phyloP scores from a whole-genome alignment of 2,888 invertebrate species.

The Dromius quadrimaculatus region DNA sequence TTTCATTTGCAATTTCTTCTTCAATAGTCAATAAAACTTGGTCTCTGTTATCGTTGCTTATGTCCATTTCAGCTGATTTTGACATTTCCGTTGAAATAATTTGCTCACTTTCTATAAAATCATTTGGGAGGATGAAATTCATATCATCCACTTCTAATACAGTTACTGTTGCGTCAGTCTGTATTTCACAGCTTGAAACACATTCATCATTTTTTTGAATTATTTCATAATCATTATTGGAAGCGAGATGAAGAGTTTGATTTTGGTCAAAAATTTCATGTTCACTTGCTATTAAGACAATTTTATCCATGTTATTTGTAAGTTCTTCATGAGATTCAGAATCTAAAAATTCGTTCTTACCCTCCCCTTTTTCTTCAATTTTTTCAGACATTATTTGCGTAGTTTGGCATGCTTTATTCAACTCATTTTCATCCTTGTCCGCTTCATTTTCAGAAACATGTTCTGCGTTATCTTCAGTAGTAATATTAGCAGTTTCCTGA shows the following conservation, averaged over 20 bases:
- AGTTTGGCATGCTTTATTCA: conserved; percentile 66
- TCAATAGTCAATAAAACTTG: conserved; percentile 58
- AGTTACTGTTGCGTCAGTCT: conserved; percentile 66
- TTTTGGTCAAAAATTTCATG: neutral
- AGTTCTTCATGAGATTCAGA: neutral
- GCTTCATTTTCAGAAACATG: conserved; percentile 64
- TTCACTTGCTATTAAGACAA: neutral
- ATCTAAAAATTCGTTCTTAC: neutral
- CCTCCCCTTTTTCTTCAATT: neutral
- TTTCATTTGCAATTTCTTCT: conserved; percentile 64
- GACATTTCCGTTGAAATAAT: conserved; percentile 63
- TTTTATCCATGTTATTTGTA: neutral
- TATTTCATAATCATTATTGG: conserved; percentile 3
- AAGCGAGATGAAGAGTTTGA: neutral
- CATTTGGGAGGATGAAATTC: conserved; percentile 62
- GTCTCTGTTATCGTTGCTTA: conserved; percentile 61
- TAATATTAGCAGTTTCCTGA: conserved; percentile 18
- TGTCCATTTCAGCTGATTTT: conserved; percentile 62
- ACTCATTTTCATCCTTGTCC: conserved; percentile 58
- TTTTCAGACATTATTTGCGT: too few relatives aligned
- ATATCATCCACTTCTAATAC: conserved; percentile 70
- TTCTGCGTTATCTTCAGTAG: conserved; percentile 46
- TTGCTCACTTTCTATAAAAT: conserved; percentile 60
- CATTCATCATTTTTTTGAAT: neutral
- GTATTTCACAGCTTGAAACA: conserved; percentile 62